Conservation (phyloP, 2,113 vertebrate species). For the Pelecanoides urinatrix region DNA sequence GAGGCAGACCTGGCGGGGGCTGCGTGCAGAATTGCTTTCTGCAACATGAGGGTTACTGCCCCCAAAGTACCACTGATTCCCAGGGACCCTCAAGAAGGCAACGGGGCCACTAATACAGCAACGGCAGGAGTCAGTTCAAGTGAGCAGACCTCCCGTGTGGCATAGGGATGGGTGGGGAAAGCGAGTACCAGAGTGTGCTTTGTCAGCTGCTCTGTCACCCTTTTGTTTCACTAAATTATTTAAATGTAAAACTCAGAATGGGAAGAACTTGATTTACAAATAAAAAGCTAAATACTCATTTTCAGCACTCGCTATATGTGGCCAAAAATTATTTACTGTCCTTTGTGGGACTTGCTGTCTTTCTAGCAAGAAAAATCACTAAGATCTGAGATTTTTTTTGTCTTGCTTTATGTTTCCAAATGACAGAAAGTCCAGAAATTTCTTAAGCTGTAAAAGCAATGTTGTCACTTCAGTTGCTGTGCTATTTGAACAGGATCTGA, state of each 20-base stretch:
- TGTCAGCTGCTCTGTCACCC: background rate
- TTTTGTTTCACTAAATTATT: background rate
- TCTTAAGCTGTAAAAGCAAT: background rate
- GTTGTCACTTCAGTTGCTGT: background rate
- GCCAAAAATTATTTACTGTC: background rate
- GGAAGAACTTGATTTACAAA: background rate
- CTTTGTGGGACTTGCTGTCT: background rate
- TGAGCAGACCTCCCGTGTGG: background rate
- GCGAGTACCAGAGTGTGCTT: background rate
- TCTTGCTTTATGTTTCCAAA: background rate
- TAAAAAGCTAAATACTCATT: background rate
- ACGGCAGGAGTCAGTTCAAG: background rate
- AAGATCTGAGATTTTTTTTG: background rate
- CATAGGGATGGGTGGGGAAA: background rate
- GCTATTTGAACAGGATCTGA: background rate
- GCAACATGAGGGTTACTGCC: background rate
- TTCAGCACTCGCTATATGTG: background rate
- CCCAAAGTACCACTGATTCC: rapidly evolving
- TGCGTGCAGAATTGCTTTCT: background rate
- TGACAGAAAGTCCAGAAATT: background rate
- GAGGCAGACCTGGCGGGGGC: background rate
- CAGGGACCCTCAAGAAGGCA: background rate
- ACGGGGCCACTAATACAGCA: background rate
- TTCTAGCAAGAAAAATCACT: background rate
- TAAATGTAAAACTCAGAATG: background rate